Percentiles rank a stretch among this genome's conserved stretches.
Conservation (phyloP, 2,888 invertebrate genomes). For the Dysmachus trigonus region DNA sequence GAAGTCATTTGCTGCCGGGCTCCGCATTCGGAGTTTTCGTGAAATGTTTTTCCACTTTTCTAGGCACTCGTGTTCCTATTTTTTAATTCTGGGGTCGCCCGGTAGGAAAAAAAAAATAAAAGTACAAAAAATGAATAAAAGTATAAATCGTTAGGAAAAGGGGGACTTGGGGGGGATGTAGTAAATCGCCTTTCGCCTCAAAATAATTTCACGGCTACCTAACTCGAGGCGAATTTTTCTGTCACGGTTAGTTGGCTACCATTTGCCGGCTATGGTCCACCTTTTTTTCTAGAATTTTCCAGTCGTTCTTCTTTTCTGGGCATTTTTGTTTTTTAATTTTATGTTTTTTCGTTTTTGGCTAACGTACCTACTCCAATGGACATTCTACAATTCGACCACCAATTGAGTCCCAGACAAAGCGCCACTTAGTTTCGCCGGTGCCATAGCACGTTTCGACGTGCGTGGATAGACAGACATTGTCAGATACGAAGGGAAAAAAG, state of each 20-base stretch:
- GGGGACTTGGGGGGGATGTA: not conserved
- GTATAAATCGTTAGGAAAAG: not conserved
- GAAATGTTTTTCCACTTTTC: not conserved
- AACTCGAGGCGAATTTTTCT: constrained; percentile 47
- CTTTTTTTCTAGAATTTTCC: not conserved
- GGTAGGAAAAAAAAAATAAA: constrained; percentile 2
- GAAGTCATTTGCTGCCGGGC: constrained; percentile 26
- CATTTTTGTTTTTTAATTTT: not conserved
- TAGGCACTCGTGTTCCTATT: not conserved
- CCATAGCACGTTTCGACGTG: not conserved
- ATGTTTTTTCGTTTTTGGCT: not conserved
- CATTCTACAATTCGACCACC: not conserved
- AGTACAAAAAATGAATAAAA: not conserved
- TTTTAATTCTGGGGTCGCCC: not conserved
- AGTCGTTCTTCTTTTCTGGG: not conserved
- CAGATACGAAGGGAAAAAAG: not conserved
- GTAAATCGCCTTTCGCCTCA: constrained; percentile 40
- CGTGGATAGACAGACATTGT: not conserved
- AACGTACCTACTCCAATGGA: not conserved
- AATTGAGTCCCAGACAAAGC: not conserved
- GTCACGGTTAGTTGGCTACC: constrained; percentile 47
- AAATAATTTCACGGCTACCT: constrained; percentile 51
- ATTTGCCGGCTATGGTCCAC: not conserved
- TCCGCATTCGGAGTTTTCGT: not conserved
- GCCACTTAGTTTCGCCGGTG: not conserved